Evolutionary conservation across 1,140 invertebrate species (phyloP).

Genomic region (Neotoxoptera formosana): DNA sequence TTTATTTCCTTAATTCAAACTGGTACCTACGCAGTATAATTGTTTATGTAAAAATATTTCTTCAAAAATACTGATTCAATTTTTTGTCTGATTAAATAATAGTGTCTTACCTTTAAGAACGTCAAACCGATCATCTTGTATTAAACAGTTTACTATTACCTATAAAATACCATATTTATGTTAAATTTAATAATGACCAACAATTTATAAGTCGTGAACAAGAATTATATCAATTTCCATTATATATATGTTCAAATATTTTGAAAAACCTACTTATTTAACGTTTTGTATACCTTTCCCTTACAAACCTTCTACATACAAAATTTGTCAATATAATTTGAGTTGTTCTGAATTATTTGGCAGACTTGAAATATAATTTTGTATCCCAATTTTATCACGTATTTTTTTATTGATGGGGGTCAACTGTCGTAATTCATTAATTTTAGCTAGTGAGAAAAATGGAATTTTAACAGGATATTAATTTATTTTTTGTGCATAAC

Average conservation of each 20-base stretch:
- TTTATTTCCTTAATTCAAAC: no score
- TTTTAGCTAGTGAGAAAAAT: not conserved
- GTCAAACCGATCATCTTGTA: no score
- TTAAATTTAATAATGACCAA: not conserved
- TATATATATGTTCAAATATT: not conserved
- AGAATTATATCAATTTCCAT: not conserved
- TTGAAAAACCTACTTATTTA: not conserved
- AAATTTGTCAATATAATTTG: not conserved
- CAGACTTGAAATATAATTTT: not conserved
- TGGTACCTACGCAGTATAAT: no score
- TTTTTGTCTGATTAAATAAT: no score
- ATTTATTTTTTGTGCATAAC: not conserved
- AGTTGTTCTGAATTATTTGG: not conserved
- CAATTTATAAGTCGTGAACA: not conserved
- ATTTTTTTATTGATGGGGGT: not conserved
- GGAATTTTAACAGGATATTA: not conserved
- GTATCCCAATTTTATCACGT: not conserved
- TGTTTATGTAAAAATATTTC: no score
- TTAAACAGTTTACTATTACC: not conserved
- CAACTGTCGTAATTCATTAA: not conserved
- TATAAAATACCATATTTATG: not conserved
- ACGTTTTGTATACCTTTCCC: not conserved
- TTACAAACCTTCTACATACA: not conserved
- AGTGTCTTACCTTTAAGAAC: no score
- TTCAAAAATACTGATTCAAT: no score